Evolutionary conservation across 2,888 invertebrate species (phyloP), one percentile per base, ranked within the genome.

Genomic region (Hyposoter dolosus): DNA sequence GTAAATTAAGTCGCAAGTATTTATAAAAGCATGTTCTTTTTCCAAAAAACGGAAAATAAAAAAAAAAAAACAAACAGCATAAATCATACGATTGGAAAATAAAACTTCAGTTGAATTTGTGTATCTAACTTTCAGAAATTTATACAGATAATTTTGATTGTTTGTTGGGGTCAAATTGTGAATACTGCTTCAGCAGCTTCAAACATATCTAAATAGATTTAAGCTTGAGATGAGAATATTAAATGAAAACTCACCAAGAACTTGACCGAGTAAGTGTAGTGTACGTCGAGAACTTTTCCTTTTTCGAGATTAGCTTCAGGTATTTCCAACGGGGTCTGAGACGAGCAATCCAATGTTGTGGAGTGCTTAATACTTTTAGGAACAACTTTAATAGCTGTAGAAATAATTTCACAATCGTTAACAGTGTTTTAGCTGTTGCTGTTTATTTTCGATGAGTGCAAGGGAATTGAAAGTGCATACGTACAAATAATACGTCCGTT

Each of bases 231-330:
- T 53, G 4, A 23, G 15, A 65, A 40, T 28, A 47, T 69, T 69
- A 0, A 15, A 28, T 17, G 4, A 45, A 65, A 23, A 66, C 95
- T 93, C 92, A 96, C 96, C 89, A 96, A 95, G 94, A 98, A 99
- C 35, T 95, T 96, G 0, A 99, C 97, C 7, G 97, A 96, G 94
- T 99, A 99, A 0, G 98, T 96, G 94, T 99, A 99, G 0, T 95
- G 95, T 53, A 99, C 96, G 60, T 95, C 94, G 81, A 98, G 94
- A 77, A 92, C 94, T 89, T 93, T 95, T 89, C 90, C 96, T 93
- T 87, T 93, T 90, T 86, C 94, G 90, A 93, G 95, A 90, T 63
- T 94, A n/a, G 94, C 95, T 69, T 95, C 95, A 5, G 96, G 96
- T 89, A 99, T 96, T 88, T 96, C 96, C 91, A 98, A 95, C 0